Conservation (phyloP, 2,888 invertebrate species). For the Eupithecia abbreviata region DNA sequence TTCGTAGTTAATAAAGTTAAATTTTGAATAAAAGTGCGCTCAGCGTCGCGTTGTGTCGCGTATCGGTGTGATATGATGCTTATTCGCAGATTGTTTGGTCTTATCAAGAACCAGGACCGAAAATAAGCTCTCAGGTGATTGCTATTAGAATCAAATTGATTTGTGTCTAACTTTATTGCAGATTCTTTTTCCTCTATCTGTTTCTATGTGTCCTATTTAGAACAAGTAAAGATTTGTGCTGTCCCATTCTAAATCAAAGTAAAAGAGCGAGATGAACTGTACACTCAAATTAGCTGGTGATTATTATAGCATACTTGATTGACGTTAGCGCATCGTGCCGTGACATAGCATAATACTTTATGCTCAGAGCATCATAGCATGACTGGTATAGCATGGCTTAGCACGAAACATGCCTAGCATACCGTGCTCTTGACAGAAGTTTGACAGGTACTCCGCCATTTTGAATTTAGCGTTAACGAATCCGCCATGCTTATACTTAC, state of each 20-base stretch:
- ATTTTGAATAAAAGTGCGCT: too few species aligned
- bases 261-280: background rate
- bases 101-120: too few species aligned
- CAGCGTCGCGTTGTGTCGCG: too few species aligned
- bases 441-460: slow-evolving; percentile 40
- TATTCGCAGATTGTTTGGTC: too few species aligned
- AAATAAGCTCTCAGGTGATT: background rate
- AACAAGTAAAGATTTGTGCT: background rate
- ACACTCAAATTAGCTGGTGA: background rate
- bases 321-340: background rate
- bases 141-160: background rate
- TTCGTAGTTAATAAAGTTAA: too few species aligned
- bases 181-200: background rate
- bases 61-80: too few species aligned
- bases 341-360: background rate
- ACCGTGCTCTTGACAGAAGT: slow-evolving; percentile 43
- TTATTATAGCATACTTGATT: background rate
- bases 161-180: background rate
- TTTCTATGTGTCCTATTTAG: background rate
- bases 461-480: slow-evolving; percentile 40
- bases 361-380: slow-evolving; percentile 3
- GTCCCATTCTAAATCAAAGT: background rate
- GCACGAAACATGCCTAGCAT: slow-evolving; percentile 47
- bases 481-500: slow-evolving; percentile 67
- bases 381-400: slow-evolving; percentile 7